phyloP scores from a whole-genome alignment of 2,888 invertebrate species.

The Dynastes tityus region DNA sequence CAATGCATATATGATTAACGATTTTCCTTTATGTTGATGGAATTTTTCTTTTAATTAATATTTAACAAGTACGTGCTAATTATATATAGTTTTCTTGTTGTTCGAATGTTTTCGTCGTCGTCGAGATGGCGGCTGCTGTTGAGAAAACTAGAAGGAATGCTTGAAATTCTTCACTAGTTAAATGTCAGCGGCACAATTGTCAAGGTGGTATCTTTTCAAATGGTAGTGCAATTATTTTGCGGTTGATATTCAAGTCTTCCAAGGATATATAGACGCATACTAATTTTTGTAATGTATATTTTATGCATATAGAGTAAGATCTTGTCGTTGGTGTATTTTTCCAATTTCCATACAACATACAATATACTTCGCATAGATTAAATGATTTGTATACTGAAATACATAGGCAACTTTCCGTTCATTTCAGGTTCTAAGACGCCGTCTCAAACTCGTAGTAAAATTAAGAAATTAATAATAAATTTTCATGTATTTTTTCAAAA shows the following conservation, averaged over 20 bases:
- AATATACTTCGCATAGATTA: no score
- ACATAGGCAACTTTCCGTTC: no score
- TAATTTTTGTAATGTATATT: conserved; percentile 12
- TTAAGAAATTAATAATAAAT: no score
- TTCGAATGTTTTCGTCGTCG: not conserved
- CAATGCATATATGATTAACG: no score
- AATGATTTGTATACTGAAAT: no score
- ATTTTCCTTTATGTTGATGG: no score
- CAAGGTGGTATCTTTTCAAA: conserved; percentile 38
- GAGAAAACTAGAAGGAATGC: conserved; percentile 5
- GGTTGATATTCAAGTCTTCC: conserved; percentile 40
- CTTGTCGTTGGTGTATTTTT: not conserved
- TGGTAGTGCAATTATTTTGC: conserved; percentile 42
- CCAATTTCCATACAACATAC: no score
- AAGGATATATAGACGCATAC: conserved; percentile 42
- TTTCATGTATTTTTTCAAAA: no score
- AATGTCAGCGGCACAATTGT: conserved; percentile 44
- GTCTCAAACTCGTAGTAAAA: no score
- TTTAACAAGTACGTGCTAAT: conserved; percentile 29
- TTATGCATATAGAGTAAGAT: conserved; percentile 24
- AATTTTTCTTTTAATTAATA: conserved; percentile 5
- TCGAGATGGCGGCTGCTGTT: not conserved
- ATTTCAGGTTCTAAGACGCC: no score
- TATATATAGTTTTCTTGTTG: not conserved
- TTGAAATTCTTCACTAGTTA: conserved; percentile 35